These are phyloP conservation scores for Dinothrombium tinctorium DNA, from an alignment of 1,140 invertebrate species.

Conservation along the genomic window DNA sequence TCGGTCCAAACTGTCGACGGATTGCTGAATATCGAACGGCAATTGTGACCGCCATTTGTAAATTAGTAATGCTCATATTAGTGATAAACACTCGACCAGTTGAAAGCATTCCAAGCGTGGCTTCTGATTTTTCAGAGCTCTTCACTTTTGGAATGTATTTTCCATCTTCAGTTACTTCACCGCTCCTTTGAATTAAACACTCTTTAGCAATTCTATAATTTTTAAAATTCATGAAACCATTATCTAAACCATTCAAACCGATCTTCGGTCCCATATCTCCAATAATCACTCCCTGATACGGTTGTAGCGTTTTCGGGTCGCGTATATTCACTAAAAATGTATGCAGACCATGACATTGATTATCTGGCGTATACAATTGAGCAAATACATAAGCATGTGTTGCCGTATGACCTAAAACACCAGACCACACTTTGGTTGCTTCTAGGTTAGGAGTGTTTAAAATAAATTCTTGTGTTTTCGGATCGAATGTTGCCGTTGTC, in stretches of 20 bases:
- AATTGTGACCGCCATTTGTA: slow-evolving; percentile 47
- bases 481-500: slow-evolving; percentile 67
- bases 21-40: slow-evolving; percentile 69
- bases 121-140: slow-evolving; percentile 16
- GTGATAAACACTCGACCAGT: slow-evolving; percentile 43
- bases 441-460: slow-evolving; percentile 76
- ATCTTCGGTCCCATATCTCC: slow-evolving; percentile 73
- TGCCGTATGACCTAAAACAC: slow-evolving; percentile 42
- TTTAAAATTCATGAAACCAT: slow-evolving; percentile 66
- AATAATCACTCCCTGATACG: slow-evolving; percentile 47
- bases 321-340: slow-evolving; percentile 59
- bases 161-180: slow-evolving; percentile 60
- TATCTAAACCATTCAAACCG: slow-evolving; percentile 65
- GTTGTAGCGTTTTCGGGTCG: slow-evolving; percentile 40
- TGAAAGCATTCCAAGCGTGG: slow-evolving; percentile 49
- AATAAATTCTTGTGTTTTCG: slow-evolving; percentile 44
- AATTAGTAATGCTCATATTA: slow-evolving; percentile 37
- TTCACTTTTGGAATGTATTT: slow-evolving; percentile 41
- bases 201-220: slow-evolving; percentile 55
- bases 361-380: slow-evolving; percentile 54
- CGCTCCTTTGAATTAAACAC: slow-evolving; percentile 57
- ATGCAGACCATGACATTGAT: slow-evolving; percentile 58
- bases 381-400: slow-evolving; percentile 71
- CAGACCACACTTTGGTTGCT: slow-evolving; percentile 83
- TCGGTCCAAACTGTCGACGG: slow-evolving; percentile 61